Evolutionary conservation across 2,888 invertebrate genomes (phyloP).

Genomic region (Drosophila mayaguana): DNA sequence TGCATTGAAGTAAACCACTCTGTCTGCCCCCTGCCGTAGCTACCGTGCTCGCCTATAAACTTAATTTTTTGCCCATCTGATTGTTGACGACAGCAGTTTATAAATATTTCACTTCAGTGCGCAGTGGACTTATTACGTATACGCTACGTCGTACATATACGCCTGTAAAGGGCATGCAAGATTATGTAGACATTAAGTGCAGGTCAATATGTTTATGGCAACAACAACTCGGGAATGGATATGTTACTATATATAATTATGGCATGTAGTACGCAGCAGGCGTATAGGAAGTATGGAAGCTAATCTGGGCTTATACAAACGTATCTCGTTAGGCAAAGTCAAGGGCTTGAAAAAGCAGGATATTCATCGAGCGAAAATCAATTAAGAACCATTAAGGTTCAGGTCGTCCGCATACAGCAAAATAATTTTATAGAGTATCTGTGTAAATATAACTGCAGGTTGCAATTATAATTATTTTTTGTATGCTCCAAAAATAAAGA

Average conservation of each 20-base stretch:
- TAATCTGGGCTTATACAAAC: too few relatives aligned
- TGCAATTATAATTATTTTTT: too few relatives aligned
- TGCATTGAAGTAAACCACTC: conserved; percentile 53
- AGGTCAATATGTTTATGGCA: neutral
- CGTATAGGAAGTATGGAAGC: neutral
- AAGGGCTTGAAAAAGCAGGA: neutral
- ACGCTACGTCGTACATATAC: conserved; percentile 7
- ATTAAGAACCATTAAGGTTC: too few relatives aligned
- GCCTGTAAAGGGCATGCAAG: neutral
- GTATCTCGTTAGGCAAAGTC: neutral
- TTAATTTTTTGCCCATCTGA: conserved; percentile 16
- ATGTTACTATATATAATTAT: neutral
- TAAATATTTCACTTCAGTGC: conserved; percentile 57
- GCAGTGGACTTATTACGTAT: conserved; percentile 22
- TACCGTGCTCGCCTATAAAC: conserved; percentile 2
- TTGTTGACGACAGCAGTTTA: conserved; percentile 67
- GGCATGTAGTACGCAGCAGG: neutral
- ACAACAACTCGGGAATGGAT: too few relatives aligned
- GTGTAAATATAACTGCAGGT: too few relatives aligned
- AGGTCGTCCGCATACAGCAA: too few relatives aligned
- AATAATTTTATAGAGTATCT: too few relatives aligned
- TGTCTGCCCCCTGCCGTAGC: neutral
- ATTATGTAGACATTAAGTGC: conserved; percentile 1
- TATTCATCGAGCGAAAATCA: too few relatives aligned
- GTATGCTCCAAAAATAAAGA: too few relatives aligned